Percentiles rank a stretch among this genome's conserved stretches.
Conservation (phyloP, 2,797 vertebrate species). For the Ficedula albicollis region DNA sequence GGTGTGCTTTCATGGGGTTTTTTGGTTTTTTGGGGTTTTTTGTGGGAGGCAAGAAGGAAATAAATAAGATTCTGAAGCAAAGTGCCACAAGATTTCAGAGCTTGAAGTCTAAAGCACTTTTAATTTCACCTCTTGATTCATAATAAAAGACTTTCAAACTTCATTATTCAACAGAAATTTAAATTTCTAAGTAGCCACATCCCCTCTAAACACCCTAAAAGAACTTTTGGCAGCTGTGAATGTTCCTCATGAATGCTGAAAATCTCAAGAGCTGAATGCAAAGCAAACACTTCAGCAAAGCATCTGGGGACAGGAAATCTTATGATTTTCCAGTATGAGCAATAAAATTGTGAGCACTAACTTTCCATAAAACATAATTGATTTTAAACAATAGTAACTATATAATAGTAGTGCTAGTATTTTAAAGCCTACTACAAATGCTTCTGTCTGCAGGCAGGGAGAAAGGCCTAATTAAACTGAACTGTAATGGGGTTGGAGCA, state of each 20-base stretch:
- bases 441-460: background rate
- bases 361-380: background rate
- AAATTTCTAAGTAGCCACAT: background rate
- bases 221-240: background rate
- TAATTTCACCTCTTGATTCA: background rate
- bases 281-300: background rate
- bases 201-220: background rate
- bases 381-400: slow-evolving; percentile 13
- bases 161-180: background rate
- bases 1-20: background rate
- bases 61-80: background rate
- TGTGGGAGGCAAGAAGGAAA: background rate
- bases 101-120: background rate
- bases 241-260: background rate
- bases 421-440: slow-evolving; percentile 1
- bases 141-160: background rate
- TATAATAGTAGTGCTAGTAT: background rate
- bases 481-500: background rate
- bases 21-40: background rate
- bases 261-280: background rate
- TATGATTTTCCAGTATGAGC: background rate
- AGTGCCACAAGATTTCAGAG: background rate
- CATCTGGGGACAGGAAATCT: background rate
- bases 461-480: slow-evolving; percentile 43
- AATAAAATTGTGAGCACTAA: background rate